These are phyloP conservation scores for Lasioglossum calceatum DNA, from an alignment of 2,888 invertebrate species.

Conservation along the genomic window DNA sequence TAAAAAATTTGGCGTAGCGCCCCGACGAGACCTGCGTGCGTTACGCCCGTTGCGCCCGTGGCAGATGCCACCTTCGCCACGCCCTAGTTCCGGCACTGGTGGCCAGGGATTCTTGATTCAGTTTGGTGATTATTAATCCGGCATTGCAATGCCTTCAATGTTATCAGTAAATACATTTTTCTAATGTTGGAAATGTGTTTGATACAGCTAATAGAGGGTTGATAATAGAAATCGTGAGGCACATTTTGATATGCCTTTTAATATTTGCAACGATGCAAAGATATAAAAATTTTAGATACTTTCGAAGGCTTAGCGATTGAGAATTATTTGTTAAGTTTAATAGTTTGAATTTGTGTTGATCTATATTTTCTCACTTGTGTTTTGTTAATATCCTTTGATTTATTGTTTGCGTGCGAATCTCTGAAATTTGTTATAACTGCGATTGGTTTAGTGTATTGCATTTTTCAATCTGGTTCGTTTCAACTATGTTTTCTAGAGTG, in stretches of 20 bases:
- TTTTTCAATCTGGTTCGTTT: not conserved
- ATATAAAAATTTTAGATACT: not conserved
- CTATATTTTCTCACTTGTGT: too few relatives aligned
- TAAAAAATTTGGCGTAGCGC: too few relatives aligned
- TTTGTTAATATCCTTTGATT: too few relatives aligned
- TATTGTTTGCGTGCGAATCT: too few relatives aligned
- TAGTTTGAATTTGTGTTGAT: too few relatives aligned
- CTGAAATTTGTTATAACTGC: too few relatives aligned
- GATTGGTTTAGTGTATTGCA: not conserved
- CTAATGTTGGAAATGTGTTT: not conserved
- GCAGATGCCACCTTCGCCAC: too few relatives aligned
- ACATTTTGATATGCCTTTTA: not conserved
- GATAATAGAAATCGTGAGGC: not conserved
- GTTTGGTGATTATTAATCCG: not conserved
- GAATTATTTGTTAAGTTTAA: too few relatives aligned
- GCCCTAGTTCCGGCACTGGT: too few relatives aligned
- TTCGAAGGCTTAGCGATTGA: not conserved
- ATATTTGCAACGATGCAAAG: too few relatives aligned
- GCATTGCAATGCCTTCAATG: not conserved
- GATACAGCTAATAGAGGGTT: not conserved
- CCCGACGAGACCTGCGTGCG: too few relatives aligned
- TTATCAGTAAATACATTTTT: not conserved
- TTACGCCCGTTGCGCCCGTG: too few relatives aligned
- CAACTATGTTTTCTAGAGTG: slow-evolving; percentile 78
- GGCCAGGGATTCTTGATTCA: not conserved